Evolutionary conservation across 2,113 vertebrate species (phyloP), one percentile per base, ranked within the genome.

Genomic region (Panthera uncia): DNA sequence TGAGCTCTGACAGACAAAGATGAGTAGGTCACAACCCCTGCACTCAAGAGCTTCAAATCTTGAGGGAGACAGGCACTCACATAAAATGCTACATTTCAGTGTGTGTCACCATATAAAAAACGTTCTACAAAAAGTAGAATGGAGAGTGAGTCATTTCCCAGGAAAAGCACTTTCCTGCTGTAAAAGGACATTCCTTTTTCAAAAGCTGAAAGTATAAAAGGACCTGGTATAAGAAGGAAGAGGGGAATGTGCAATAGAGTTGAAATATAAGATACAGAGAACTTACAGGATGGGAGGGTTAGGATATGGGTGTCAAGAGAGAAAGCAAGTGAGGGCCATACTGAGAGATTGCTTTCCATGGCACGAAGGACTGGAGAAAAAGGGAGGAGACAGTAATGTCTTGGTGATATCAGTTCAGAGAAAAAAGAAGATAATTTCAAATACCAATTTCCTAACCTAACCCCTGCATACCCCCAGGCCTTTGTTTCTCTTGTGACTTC

Each of bases 401-500:
- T 69, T 63, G 21, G 25, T 48, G 27, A 73, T 86, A 83, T 0
- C 31, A 79, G 6, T 84, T 73, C 52, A 16, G 88, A 96, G 18
- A 69, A 57, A 87, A 95, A 89, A 92, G 36, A 82, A 81, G 80
- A 83, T 52, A 33, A 69, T 16, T 36, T 89, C 73, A 57, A 66
- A 61, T 4, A 31, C 48, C 38, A 15, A 0, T 55, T 92, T 93
- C 73, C 69, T 89, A 91, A n/a, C 55, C 65, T 45, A 38, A 52
- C 19, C 38, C 76, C 29, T 25, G 23, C 87, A 2, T 0, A 55
- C 36, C 23, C 66, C 66, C 41, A 45, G 57, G 23, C 57, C 50
- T 93, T 65, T 52, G 61, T 81, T 95, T 85, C 83, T 93, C 90
- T 78, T 83, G 31, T 69, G 95, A 97, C 93, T 96, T 98, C 96